phyloP scores from a whole-genome alignment of 2,888 invertebrate species.

The Rhagonycha lutea region DNA sequence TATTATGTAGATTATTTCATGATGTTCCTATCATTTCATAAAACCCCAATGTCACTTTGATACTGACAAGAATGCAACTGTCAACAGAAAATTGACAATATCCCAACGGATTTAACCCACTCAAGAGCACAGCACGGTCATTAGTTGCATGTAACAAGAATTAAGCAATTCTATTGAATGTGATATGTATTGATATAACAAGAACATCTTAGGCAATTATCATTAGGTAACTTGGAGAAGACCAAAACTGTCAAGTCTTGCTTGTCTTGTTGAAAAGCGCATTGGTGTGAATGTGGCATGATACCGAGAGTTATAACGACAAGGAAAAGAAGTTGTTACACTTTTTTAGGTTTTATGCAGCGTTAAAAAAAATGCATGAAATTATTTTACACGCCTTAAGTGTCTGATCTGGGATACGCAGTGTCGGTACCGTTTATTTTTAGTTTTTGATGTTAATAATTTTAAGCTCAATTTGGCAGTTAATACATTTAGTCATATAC shows the following conservation, averaged over 20 bases:
- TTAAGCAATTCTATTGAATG: neutral
- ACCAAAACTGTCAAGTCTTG: neutral
- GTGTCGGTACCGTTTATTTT: neutral
- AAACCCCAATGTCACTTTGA: no score
- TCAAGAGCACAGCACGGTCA: neutral
- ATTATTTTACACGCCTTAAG: neutral
- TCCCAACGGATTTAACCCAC: neutral
- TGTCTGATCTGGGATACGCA: neutral
- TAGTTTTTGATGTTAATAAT: neutral
- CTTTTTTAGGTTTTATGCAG: neutral
- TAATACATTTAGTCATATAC: conserved; percentile 25
- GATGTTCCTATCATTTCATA: no score
- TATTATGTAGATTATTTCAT: no score
- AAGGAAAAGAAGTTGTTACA: neutral
- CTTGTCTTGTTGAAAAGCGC: neutral
- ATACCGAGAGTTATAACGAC: neutral
- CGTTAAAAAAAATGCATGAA: neutral
- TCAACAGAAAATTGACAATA: no score
- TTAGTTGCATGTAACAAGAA: neutral
- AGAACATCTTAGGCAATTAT: neutral
- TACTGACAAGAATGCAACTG: no score
- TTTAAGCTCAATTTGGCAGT: conserved; percentile 23
- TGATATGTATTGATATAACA: neutral
- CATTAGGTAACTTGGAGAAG: neutral
- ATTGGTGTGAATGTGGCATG: neutral